These are phyloP conservation scores for Lepidocolaptes lacrymiger DNA, from an alignment of 2,797 vertebrate species.

Conservation along the genomic window DNA sequence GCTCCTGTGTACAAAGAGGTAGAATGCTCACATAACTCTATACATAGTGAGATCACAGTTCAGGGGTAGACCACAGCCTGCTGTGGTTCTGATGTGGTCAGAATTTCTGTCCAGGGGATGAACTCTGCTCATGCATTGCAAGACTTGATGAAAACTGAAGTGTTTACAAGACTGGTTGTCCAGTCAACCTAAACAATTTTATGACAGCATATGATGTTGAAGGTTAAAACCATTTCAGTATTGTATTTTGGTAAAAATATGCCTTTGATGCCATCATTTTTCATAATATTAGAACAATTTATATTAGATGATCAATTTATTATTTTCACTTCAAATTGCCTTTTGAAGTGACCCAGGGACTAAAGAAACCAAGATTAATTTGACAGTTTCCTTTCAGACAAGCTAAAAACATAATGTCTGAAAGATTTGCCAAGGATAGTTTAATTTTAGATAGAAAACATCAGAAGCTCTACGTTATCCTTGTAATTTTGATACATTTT, in stretches of 20 bases:
- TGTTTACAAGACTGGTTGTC: neutral
- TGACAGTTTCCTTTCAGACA: constrained; percentile 7
- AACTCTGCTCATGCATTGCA: neutral
- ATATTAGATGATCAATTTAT: neutral
- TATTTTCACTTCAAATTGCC: constrained; percentile 9
- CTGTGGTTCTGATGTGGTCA: neutral
- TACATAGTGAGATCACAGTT: neutral
- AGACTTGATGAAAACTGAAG: constrained; percentile 35
- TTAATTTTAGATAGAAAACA: neutral
- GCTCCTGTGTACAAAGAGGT: neutral
- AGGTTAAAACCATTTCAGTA: constrained; percentile 21
- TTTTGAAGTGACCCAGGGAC: neutral
- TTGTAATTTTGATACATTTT: neutral
- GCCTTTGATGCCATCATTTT: neutral
- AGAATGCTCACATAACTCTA: neutral
- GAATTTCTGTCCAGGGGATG: neutral
- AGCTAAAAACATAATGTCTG: neutral
- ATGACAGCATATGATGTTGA: neutral
- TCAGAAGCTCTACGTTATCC: neutral
- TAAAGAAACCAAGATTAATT: constrained; percentile 24
- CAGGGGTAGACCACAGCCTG: neutral
- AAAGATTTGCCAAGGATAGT: neutral
- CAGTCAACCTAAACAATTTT: neutral
- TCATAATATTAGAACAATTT: constrained; percentile 17
- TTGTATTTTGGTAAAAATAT: neutral